Evolutionary conservation across 2,888 invertebrate genomes (phyloP), one percentile per base, ranked within the genome.

Genomic region (Boloria selene): DNA sequence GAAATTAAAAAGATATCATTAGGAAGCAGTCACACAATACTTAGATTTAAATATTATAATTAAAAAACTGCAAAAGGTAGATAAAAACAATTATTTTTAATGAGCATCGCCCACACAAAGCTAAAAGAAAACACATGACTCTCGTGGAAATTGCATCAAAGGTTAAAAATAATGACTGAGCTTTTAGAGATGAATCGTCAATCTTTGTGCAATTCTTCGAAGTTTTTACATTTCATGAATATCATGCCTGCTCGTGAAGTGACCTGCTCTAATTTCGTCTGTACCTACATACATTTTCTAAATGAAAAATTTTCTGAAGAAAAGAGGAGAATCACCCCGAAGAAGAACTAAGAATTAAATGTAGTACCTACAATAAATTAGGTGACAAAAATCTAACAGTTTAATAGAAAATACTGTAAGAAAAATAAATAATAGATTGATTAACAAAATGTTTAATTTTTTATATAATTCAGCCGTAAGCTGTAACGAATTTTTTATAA

Each of bases 111-210:
- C 44, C 51, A 44, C 45, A 31, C 18, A 45, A 13, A 13, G 58
- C 45, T 59, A 38, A 50, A 38, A n/a, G 13, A 45, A 53, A 59
- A 52, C 47, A 52, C 31, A 50, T 59, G 45, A 52, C 58, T 52
- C 58, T 52, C 52, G 14, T 45, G 47, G 64, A 58, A 64, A 58
- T 63, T 52, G 58, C 64, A 59, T 53, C 51, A 64, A 52, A 58
- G 58, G 45, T 14, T 64, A 51, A 44, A 50, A 58, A 64, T 64
- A 64, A 64, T 64, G 44, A 52, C 45, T 18, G 44, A 10, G 0
- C 31, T 38, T 59, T 58, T 13, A 64, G 51, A 47, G 22, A 17
- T 62, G 44, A 42, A 56, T 6, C 44, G 44, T 56, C 18, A 45
- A 44, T 44, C 45, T 53, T 31, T 51, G 31, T 59, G 52, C 1